phyloP scores from a whole-genome alignment of 1,140 invertebrate species.

The Zaprionus vittiger region DNA sequence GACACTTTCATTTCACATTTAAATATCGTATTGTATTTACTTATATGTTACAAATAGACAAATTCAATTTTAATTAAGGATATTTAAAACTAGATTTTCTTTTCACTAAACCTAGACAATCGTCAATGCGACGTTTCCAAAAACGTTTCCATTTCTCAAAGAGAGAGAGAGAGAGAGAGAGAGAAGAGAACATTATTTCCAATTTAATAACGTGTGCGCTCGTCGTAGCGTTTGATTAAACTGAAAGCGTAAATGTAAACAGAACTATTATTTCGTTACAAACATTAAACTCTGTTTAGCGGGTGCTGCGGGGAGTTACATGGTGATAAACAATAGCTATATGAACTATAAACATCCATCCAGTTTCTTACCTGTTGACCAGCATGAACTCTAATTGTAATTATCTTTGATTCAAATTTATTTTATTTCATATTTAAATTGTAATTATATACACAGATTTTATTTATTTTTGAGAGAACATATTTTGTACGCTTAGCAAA shows the following conservation, averaged over 20 bases:
- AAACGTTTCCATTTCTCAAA: not conserved
- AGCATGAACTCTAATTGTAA: not conserved
- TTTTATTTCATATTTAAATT: not conserved
- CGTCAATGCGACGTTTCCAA: not conserved
- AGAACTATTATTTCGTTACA: not conserved
- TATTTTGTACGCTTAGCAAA: not conserved
- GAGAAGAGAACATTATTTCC: slow-evolving; percentile 7
- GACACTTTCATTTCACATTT: slow-evolving; percentile 36
- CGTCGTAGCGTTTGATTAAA: slow-evolving; percentile 56
- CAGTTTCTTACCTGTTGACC: not conserved
- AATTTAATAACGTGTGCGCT: slow-evolving; percentile 57
- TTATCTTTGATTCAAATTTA: not conserved
- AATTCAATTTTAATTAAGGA: not conserved
- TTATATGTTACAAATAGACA: slow-evolving; percentile 10
- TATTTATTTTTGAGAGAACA: not conserved
- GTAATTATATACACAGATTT: slow-evolving; percentile 5
- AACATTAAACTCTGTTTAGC: not conserved
- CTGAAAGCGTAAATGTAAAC: slow-evolving; percentile 50
- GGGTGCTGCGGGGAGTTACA: slow-evolving; percentile 8
- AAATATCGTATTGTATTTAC: slow-evolving; percentile 16
- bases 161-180: not conserved
- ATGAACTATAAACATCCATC: not conserved
- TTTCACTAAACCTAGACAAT: not conserved
- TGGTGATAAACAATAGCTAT: not conserved
- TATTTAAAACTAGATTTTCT: slow-evolving; percentile 6